Conservation (phyloP, 2,888 invertebrate species). For the Cordilura impudica region DNA sequence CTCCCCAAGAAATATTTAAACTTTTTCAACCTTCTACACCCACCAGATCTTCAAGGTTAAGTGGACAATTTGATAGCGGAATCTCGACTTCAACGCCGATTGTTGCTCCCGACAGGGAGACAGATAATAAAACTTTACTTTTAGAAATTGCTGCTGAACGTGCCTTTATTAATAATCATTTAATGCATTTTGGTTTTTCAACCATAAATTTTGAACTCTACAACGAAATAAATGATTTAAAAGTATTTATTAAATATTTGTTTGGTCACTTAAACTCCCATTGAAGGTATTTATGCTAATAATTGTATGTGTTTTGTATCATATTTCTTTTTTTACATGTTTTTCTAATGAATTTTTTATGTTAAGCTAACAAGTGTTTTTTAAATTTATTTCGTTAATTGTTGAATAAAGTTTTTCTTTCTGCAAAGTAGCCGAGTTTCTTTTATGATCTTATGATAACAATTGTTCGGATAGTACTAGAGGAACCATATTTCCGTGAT, state of each 20-base stretch:
- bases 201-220: constrained; percentile 54
- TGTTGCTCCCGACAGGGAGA: background rate
- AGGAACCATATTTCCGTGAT: too few relatives aligned
- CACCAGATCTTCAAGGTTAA: background rate
- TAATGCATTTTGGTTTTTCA: constrained; percentile 52
- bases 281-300: constrained; percentile 23
- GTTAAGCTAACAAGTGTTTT: background rate
- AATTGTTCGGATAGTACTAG: too few relatives aligned
- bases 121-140: constrained; percentile 13
- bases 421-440: too few relatives aligned
- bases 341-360: background rate
- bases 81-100: constrained; percentile 28
- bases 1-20: constrained; percentile 9
- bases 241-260: constrained; percentile 55
- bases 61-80: constrained; percentile 39
- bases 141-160: constrained; percentile 57
- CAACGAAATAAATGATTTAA: constrained; percentile 54
- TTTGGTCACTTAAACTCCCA: constrained; percentile 24
- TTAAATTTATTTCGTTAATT: background rate
- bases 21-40: constrained; percentile 9
- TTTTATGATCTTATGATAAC: too few relatives aligned
- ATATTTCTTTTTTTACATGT: background rate
- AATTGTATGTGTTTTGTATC: constrained; percentile 5
- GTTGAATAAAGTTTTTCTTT: background rate
- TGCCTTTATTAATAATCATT: constrained; percentile 58